Base-by-base conservation (phyloP, 2,888 invertebrate genomes). In the Ptychoptera albimana region DNA sequence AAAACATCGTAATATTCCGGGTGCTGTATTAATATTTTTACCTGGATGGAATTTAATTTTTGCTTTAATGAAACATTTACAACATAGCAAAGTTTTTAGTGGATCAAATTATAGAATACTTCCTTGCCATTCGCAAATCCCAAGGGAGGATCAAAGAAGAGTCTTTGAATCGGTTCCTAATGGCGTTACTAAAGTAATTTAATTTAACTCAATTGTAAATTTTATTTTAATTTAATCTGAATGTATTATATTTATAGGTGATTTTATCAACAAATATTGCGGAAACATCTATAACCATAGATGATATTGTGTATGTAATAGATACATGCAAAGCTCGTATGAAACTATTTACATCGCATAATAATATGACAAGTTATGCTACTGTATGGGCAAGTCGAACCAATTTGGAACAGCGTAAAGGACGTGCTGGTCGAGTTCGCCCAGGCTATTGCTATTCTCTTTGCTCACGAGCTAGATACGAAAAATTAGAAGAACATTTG, bases 31-130 rank as follows among this genome's bases (percentile, higher is more conserved):
- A 1, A 71, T 97, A 2, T 98, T 97, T 62, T 69, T 97, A 1
- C 94, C 97, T 0, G 97, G 97, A 0, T 97, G 97, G 97, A 94
- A 92, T 68, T 69, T 93, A 11, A 98, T 98, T 55, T 92, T 92
- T 64, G 82, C 87, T 0, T 69, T 96, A 42, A 81, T 91, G 79
- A 84, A 84, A 58, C 82, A 81, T 56, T 69, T 97, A 31, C 80
- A 84, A 54, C 75, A 75, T 46, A 82, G 85, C 59, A 73, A 75
- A 1, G 58, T 71, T 15, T 88, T 88, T 60, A 81, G 85, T 50
- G 67, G 72, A 55, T 59, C 69, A 0, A 66, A 72, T 29, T 96
- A 82, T 59, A 64, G 77, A 2, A 79, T 97, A 44, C 69, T 98
- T 49, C 97, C 97, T 0, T 72, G 98, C n/a, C 98, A 98, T 64